phyloP scores from a whole-genome alignment of 2,888 invertebrate species.

The Macrophya alboannulata region DNA sequence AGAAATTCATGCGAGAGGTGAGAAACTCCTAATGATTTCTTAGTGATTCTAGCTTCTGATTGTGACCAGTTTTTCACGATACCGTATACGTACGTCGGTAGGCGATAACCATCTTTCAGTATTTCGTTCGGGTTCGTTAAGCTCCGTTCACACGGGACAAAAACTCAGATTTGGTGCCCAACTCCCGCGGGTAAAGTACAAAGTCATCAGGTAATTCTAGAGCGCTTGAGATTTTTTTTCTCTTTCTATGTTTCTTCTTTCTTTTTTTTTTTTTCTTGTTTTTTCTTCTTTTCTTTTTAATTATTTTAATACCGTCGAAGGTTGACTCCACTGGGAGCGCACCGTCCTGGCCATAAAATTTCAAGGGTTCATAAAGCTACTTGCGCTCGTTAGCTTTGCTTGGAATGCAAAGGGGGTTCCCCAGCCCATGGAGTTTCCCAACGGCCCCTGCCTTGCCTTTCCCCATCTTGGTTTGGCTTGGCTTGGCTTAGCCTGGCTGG shows the following conservation, averaged over 20 bases:
- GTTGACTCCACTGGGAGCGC: constrained; percentile 39
- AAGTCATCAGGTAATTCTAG: constrained; percentile 49
- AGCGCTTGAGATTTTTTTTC: neutral
- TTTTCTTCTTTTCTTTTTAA: constrained; percentile 8
- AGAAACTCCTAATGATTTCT: constrained; percentile 46
- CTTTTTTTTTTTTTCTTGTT: neutral
- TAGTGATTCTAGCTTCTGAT: constrained; percentile 31
- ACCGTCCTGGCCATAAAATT: constrained; percentile 61
- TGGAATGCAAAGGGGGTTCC: constrained; percentile 58
- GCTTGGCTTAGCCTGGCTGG: neutral
- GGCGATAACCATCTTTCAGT: constrained; percentile 42
- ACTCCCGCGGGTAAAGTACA: constrained; percentile 18
- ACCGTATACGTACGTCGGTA: neutral
- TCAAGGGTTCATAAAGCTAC: constrained; percentile 64
- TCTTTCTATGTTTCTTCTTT: neutral
- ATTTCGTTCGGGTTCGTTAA: constrained; percentile 39
- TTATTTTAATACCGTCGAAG: constrained; percentile 53
- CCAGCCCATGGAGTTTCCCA: constrained; percentile 31
- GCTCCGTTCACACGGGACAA: constrained; percentile 10
- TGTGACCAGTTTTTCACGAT: constrained; percentile 39
- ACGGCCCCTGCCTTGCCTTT: constrained; percentile 13
- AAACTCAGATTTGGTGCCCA: constrained; percentile 1
- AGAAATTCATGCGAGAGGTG: constrained; percentile 35
- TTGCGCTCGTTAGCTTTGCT: constrained; percentile 64
- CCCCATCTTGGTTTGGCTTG: neutral